Conservation (phyloP, 1,140 invertebrate genomes). For the Gonioctena quinquepunctata region DNA sequence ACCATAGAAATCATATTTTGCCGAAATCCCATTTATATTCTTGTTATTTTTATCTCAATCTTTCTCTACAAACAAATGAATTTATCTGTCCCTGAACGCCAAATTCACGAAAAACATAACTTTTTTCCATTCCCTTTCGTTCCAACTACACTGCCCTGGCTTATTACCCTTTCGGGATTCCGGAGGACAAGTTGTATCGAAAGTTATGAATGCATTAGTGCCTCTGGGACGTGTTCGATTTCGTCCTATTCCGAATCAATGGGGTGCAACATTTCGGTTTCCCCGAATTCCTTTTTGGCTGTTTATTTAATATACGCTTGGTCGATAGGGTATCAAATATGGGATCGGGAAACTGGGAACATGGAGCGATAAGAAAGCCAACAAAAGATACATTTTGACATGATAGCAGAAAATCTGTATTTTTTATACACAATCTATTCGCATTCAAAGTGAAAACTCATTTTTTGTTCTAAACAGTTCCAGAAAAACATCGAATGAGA, state of each 20-base stretch:
- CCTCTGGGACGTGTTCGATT: slow-evolving; percentile 28
- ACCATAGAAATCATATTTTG: too few relatives aligned
- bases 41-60: too few relatives aligned
- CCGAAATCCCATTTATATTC: too few relatives aligned
- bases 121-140: neutral
- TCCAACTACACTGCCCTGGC: neutral
- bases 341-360: too few relatives aligned
- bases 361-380: too few relatives aligned
- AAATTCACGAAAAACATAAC: neutral
- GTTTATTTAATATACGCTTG: neutral
- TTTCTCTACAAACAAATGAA: neutral
- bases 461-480: too few relatives aligned
- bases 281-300: slow-evolving; percentile 1
- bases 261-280: slow-evolving; percentile 25
- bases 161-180: neutral
- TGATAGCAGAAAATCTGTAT: too few relatives aligned
- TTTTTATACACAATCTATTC: too few relatives aligned
- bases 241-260: slow-evolving; percentile 24
- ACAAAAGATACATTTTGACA: too few relatives aligned
- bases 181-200: slow-evolving; percentile 29
- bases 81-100: neutral
- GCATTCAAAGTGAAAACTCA: too few relatives aligned
- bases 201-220: slow-evolving; percentile 36
- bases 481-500: too few relatives aligned
- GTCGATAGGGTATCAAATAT: neutral